These are phyloP conservation scores for Agraylea sexmaculata DNA, from an alignment of 1,140 invertebrate genomes.

Conservation along the genomic window DNA sequence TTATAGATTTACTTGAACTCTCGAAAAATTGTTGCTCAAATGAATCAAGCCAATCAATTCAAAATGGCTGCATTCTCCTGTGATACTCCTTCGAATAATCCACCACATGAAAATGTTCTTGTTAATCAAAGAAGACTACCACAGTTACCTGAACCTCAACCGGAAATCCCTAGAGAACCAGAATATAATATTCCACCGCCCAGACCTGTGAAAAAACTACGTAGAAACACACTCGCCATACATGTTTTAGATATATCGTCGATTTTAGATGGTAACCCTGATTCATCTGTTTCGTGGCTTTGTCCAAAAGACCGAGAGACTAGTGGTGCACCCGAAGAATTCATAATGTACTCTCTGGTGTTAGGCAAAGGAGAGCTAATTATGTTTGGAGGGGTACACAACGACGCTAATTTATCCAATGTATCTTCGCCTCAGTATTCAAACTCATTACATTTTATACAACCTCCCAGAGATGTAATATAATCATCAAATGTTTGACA, in stretches of 20 bases:
- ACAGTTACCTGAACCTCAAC: constrained; percentile 32
- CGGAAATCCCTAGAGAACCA: constrained; percentile 20
- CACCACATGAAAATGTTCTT: constrained; percentile 31
- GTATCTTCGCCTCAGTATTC: constrained; percentile 52
- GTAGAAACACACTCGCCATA: constrained; percentile 57
- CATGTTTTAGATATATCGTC: constrained; percentile 79
- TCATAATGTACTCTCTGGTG: constrained; percentile 81
- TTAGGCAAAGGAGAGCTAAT: constrained; percentile 83
- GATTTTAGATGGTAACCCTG: constrained; percentile 49
- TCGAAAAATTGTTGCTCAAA: constrained; percentile 34
- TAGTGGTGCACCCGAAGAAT: constrained; percentile 67
- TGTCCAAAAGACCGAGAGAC: constrained; percentile 50
- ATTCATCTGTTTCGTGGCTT: constrained; percentile 61
- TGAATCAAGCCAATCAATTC: constrained; percentile 42
- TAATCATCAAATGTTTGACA: constrained; percentile 31
- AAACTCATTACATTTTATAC: constrained; percentile 69
- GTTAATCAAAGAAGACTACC: constrained; percentile 36
- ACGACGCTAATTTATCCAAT: constrained; percentile 47
- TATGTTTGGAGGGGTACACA: constrained; percentile 87
- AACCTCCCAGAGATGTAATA: constrained; percentile 60
- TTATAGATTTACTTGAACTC: neutral
- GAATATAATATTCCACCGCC: constrained; percentile 27
- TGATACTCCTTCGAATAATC: constrained; percentile 33
- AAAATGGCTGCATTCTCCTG: constrained; percentile 48
- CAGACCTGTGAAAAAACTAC: constrained; percentile 35